A percentile compares a stretch with the other conserved stretches of the same genome.
phyloP scores from a whole-genome alignment of 2,888 invertebrate genomes.

The Apamea epomidion region DNA sequence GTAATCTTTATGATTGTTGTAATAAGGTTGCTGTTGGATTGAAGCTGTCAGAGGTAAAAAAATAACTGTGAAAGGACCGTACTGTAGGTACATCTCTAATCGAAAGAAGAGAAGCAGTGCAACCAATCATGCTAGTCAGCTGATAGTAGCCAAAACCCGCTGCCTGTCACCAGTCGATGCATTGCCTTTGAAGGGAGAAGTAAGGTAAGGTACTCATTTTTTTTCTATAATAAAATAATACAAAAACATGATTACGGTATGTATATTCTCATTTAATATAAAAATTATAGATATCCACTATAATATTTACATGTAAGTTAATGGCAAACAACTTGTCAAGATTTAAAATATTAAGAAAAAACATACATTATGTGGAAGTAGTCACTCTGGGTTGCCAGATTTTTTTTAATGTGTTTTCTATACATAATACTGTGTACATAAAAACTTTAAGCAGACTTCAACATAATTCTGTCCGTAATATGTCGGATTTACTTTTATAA shows the following conservation, averaged over 20 bases:
- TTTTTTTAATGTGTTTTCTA: conserved; percentile 56
- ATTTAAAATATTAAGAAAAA: conserved; percentile 74
- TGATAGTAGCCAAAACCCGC: not conserved
- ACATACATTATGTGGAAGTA: conserved; percentile 51
- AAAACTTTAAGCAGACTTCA: conserved; percentile 43
- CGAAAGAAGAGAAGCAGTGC: not conserved
- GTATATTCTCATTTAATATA: conserved; percentile 89
- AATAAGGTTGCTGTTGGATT: no score
- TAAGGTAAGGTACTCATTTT: not conserved
- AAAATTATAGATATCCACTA: conserved; percentile 88
- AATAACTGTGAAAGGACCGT: no score
- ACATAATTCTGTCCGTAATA: conserved; percentile 63
- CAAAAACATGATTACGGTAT: conserved; percentile 76
- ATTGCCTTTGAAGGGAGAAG: not conserved
- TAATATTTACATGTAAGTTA: conserved; percentile 88
- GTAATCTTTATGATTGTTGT: no score
- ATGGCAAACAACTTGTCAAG: conserved; percentile 85
- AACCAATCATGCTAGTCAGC: not conserved
- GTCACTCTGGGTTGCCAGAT: conserved; percentile 44
- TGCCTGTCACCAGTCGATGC: no score
- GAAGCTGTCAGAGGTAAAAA: no score
- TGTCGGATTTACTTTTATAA: conserved; percentile 17
- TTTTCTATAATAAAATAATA: conserved; percentile 64
- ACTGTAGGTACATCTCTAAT: not conserved
- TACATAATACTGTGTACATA: conserved; percentile 76